Conservation (phyloP, 2,888 invertebrate genomes). For the Lasioglossum villosulum region DNA sequence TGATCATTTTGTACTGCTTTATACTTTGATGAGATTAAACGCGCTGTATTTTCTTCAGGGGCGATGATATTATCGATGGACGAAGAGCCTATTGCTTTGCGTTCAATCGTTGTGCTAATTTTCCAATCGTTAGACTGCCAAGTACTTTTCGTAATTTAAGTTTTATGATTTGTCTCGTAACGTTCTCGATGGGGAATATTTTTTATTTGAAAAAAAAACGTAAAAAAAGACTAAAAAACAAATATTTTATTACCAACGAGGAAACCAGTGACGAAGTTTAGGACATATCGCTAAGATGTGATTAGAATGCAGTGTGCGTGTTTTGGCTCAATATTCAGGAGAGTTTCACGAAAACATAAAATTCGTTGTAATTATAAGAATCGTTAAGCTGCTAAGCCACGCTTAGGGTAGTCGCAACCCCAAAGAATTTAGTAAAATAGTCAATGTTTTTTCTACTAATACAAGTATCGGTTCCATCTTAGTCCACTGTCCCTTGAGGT, state of each 20-base stretch:
- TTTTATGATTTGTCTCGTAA: constrained; percentile 18
- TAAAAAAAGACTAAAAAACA: neutral
- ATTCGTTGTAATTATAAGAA: neutral
- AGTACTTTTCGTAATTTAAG: constrained; percentile 29
- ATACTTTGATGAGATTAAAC: constrained; percentile 53
- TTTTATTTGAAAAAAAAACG: neutral
- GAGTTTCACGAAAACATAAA: constrained; percentile 18
- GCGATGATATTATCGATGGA: constrained; percentile 17
- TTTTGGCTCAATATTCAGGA: neutral
- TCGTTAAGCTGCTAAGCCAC: neutral
- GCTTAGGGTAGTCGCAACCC: neutral
- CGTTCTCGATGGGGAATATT: neutral
- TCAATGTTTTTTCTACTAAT: neutral
- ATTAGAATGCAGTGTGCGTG: neutral
- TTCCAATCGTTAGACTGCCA: constrained; percentile 46
- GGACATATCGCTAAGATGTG: constrained; percentile 46
- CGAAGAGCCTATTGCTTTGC: constrained; percentile 23
- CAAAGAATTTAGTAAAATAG: constrained; percentile 17
- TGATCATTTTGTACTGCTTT: constrained; percentile 41
- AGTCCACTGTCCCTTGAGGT: neutral
- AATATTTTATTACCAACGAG: constrained; percentile 16
- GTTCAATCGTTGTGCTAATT: constrained; percentile 6
- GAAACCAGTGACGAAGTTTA: constrained; percentile 8
- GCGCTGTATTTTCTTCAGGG: neutral
- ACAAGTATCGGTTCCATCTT: neutral